A percentile compares a stretch with the other conserved stretches of the same genome.
Evolutionary conservation across 2,797 vertebrate genomes (phyloP).

Genomic region (Enteromius anoplus): DNA sequence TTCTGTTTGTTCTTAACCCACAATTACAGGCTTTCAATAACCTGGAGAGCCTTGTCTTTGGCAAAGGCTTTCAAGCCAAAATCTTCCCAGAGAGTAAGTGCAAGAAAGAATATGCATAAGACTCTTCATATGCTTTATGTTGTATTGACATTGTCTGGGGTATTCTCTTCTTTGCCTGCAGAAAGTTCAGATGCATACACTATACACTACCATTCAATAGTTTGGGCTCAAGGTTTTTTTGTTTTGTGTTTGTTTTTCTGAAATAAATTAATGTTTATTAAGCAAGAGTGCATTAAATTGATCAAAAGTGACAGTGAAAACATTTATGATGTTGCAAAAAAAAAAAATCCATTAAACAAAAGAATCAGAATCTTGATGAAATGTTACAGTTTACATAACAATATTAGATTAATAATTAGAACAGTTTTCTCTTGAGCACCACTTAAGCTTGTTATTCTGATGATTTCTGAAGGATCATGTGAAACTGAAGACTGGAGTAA

Average conservation of each 20-base stretch:
- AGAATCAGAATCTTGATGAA: not conserved
- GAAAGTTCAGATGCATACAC: not conserved
- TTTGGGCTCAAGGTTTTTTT: not conserved
- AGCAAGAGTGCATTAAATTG: not conserved
- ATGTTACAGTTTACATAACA: not conserved
- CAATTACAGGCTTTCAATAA: slow-evolving; percentile 91
- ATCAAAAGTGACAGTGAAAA: not conserved
- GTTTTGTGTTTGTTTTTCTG: no score
- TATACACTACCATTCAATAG: not conserved
- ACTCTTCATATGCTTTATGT: not conserved
- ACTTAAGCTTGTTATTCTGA: not conserved
- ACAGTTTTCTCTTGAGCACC: not conserved
- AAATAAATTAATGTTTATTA: not conserved
- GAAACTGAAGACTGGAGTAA: not conserved
- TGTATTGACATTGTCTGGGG: not conserved
- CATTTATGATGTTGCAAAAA: not conserved
- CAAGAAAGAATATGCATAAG: not conserved
- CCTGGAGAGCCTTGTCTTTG: slow-evolving; percentile 92
- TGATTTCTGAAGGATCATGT: not conserved
- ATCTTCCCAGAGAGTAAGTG: slow-evolving; percentile 96
- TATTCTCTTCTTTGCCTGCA: not conserved
- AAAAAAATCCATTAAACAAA: not conserved
- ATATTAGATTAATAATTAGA: not conserved
- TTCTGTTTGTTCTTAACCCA: slow-evolving; percentile 74
- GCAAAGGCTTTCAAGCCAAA: slow-evolving; percentile 97